Conservation (phyloP, 2,113 vertebrate species). For the Ctenomys sociabilis region DNA sequence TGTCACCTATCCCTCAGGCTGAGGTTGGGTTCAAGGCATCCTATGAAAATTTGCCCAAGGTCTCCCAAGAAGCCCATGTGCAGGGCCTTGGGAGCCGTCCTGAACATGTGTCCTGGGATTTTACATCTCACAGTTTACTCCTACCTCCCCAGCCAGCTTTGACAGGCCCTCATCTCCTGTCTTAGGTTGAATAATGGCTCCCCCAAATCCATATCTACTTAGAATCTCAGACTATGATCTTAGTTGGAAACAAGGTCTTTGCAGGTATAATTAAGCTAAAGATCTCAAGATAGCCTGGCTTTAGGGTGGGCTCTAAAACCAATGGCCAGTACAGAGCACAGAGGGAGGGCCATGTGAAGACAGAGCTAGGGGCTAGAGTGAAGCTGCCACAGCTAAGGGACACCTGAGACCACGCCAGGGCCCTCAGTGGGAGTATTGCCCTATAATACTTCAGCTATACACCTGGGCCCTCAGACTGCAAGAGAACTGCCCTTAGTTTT, state of each 20-base stretch:
- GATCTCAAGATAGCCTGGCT: neutral
- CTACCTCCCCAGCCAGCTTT: neutral
- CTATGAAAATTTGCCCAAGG: neutral
- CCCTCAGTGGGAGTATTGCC: too few species aligned
- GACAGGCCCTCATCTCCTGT: neutral
- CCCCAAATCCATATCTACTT: neutral
- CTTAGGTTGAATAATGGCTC: neutral
- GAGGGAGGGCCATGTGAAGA: too few species aligned
- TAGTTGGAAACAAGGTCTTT: neutral
- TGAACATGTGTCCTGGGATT: neutral
- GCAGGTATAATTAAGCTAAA: neutral
- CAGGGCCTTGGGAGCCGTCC: neutral
- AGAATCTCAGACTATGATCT: neutral
- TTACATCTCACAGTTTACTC: neutral
- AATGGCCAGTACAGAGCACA: rapidly evolving
- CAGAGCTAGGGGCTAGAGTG: neutral
- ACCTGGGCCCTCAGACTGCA: neutral
- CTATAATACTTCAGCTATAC: neutral
- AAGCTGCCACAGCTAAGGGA: neutral
- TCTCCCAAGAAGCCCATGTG: neutral
- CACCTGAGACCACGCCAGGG: neutral
- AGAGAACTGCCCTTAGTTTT: neutral
- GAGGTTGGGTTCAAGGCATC: neutral
- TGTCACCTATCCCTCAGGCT: neutral
- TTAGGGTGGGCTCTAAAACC: neutral